Percentiles rank a stretch among this genome's conserved stretches.
phyloP scores from a whole-genome alignment of 2,797 vertebrate genomes.

The Macropus fuliginosus region DNA sequence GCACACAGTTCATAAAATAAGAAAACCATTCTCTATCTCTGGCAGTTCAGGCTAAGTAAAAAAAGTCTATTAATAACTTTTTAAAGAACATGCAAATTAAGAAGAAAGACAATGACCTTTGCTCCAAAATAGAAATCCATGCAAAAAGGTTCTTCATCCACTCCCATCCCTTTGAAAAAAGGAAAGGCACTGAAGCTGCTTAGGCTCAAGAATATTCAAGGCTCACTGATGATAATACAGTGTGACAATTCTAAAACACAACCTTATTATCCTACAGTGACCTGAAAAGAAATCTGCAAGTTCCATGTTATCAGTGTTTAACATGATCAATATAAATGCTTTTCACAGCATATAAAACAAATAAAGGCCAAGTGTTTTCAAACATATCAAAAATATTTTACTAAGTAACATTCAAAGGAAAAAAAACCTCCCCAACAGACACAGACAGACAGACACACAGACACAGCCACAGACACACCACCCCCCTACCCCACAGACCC shows the following conservation, averaged over 20 bases:
- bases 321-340: conserved; percentile 31
- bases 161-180: neutral
- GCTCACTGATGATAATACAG: conserved; percentile 51
- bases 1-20: neutral
- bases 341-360: neutral
- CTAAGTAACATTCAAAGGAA: neutral
- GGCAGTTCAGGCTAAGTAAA: conserved; percentile 27
- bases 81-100: conserved; percentile 25
- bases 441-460: neutral
- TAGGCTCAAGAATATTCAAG: conserved; percentile 43
- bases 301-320: conserved; percentile 23
- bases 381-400: neutral
- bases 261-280: conserved; percentile 51
- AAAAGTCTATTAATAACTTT: conserved; percentile 42
- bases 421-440: neutral
- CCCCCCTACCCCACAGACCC: neutral
- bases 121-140: conserved; percentile 1
- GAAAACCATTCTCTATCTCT: neutral
- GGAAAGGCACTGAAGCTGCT: conserved; percentile 28
- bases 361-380: conserved; percentile 15
- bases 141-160: conserved; percentile 11
- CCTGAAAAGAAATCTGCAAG: conserved; percentile 62
- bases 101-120: neutral
- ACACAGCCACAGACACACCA: neutral
- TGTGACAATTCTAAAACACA: conserved; percentile 44